phyloP scores from a whole-genome alignment of 2,888 invertebrate species.

The Macrosiphum euphorbiae region DNA sequence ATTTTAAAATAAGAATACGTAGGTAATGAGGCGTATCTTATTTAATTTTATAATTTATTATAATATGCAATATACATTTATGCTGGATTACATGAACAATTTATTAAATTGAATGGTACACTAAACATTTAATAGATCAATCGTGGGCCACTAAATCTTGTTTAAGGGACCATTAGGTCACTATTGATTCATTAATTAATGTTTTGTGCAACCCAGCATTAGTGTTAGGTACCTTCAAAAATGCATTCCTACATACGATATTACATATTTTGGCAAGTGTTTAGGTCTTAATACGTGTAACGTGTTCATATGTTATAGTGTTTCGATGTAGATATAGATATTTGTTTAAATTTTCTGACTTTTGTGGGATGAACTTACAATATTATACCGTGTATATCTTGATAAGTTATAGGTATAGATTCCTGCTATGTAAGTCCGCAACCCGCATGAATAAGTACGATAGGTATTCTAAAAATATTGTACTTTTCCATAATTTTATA shows the following conservation, averaged over 20 bases:
- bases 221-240: neutral
- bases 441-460: neutral
- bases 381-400: neutral
- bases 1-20: constrained; percentile 11
- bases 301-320: neutral
- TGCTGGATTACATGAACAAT: too few relatives aligned
- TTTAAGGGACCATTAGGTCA: too few relatives aligned
- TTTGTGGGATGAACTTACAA: neutral
- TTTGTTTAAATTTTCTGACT: neutral
- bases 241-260: neutral
- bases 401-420: neutral
- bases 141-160: too few relatives aligned
- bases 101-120: too few relatives aligned
- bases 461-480: neutral
- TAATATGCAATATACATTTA: neutral
- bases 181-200: too few relatives aligned
- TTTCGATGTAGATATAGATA: neutral
- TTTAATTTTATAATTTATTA: constrained; percentile 29
- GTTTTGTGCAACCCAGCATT: too few relatives aligned
- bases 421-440: too few relatives aligned
- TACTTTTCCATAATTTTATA: neutral
- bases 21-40: neutral
- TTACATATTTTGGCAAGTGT: neutral
- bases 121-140: too few relatives aligned
- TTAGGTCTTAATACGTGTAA: neutral